A percentile compares a stretch with the other conserved stretches of the same genome.
Evolutionary conservation across 2,797 vertebrate species (phyloP).

Genomic region (Eupleurogrammus muticus): DNA sequence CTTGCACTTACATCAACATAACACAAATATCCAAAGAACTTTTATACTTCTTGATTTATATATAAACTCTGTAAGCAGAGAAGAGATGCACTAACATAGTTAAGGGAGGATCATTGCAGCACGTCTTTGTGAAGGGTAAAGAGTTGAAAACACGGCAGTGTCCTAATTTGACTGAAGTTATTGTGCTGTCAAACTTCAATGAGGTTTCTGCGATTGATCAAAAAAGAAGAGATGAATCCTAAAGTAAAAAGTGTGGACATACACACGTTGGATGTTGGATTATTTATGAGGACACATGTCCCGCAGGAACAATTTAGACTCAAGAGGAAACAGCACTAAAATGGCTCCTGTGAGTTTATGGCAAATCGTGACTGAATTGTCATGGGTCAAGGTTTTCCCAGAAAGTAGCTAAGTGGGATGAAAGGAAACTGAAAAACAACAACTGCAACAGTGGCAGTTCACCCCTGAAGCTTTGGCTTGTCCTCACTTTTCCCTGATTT

Average conservation of each 20-base stretch:
- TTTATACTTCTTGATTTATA: slow-evolving; percentile 43
- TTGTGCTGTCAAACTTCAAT: slow-evolving; percentile 40
- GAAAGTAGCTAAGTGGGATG: slow-evolving; percentile 1
- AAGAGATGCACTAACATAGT: slow-evolving; percentile 25
- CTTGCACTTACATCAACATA: slow-evolving; percentile 28
- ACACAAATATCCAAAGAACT: slow-evolving; percentile 20
- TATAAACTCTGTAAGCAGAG: slow-evolving; percentile 20
- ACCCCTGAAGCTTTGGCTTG: slow-evolving; percentile 21
- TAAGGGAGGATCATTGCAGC: slow-evolving; percentile 44
- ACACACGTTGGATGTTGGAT: slow-evolving; percentile 27
- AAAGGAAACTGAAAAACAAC: slow-evolving; percentile 31
- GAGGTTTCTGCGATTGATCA: slow-evolving; percentile 26
- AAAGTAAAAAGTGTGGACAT: slow-evolving; percentile 39
- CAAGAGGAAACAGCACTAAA: slow-evolving; percentile 16
- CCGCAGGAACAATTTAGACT: slow-evolving; percentile 13
- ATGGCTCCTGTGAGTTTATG: slow-evolving; percentile 30
- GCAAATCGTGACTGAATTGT: slow-evolving; percentile 14
- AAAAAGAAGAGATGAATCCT: slow-evolving; percentile 31
- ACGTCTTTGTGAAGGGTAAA: slow-evolving; percentile 38
- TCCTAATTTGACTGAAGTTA: slow-evolving; percentile 26
- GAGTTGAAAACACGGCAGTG: slow-evolving; percentile 18
- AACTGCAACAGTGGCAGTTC: slow-evolving; percentile 5
- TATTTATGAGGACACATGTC: neutral
- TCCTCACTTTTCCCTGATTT: slow-evolving; percentile 27
- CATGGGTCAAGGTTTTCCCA: neutral